phyloP scores from a whole-genome alignment of 1,140 invertebrate species.

The Drosophila teissieri region DNA sequence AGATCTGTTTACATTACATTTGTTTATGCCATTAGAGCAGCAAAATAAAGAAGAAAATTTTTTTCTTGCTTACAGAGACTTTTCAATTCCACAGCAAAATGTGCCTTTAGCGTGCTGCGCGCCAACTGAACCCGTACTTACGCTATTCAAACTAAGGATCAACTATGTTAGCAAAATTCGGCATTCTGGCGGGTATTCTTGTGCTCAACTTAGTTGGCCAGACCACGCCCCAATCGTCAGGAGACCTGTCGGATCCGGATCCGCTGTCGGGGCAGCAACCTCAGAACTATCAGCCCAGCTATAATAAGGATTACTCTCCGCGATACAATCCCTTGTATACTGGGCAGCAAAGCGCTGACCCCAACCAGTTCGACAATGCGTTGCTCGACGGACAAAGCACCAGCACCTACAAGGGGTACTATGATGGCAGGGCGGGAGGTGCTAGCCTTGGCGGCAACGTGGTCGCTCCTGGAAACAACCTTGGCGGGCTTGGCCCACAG shows the following conservation, averaged over 20 bases:
- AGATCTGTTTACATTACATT: conserved; percentile 34
- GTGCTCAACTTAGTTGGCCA: conserved; percentile 39
- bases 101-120: conserved; percentile 62
- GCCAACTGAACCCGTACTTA: conserved; percentile 39
- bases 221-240: conserved; percentile 56
- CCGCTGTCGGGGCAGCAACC: conserved; percentile 32
- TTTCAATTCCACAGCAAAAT: conserved; percentile 55
- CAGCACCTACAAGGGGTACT: conserved; percentile 49
- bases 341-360: conserved; percentile 60
- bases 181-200: conserved; percentile 13
- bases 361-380: conserved; percentile 67
- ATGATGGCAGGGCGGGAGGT: conserved; percentile 32
- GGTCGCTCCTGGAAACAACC: conserved; percentile 36
- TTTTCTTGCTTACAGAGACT: conserved; percentile 57
- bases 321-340: conserved; percentile 78
- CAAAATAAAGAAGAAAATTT: conserved; percentile 64
- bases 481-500: conserved; percentile 53
- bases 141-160: conserved; percentile 20
- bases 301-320: conserved; percentile 78
- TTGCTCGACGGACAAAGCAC: conserved; percentile 58
- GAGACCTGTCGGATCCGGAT: conserved; percentile 31
- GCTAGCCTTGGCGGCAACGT: conserved; percentile 34
- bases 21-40: conserved; percentile 51
- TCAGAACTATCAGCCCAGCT: conserved; percentile 71
- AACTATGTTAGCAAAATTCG: conserved; percentile 39